Evolutionary conservation across 2,888 invertebrate genomes (phyloP), one percentile per base, ranked within the genome.

Genomic region (Amphipyra tragopoginis): DNA sequence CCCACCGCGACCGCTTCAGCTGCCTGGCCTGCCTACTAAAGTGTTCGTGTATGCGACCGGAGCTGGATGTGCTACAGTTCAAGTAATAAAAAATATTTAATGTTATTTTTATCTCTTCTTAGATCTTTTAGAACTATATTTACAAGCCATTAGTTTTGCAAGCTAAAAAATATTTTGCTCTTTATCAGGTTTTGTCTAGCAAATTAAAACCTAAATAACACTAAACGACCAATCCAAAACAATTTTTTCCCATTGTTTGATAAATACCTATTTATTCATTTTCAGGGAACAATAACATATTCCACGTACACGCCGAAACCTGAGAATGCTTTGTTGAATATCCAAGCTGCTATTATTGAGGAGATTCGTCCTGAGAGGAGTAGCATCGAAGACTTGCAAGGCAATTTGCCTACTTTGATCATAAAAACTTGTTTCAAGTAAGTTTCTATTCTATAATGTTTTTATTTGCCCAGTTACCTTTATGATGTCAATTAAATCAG

Each of bases 11-110:
- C 91, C 93, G 0, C 85, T 96, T 10, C 96, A 96, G 70, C 85
- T 96, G 5, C 96, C 96, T 0, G 96, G 96, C 6, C 85, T 96
- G 34, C 96, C 96, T 0, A 96, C 96, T 0, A 96, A 96, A 86
- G 96, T 96, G n/a, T 96, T 96, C 70, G 96, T 96, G 0, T 96
- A 96, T 64, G 96, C 96, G 2, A 96, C 96, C 0, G 96, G 96
- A 0, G 96, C 96, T 15, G 96, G 96, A 0, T 96, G 96, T 82
- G 96, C 96, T 52, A 96, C 96, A 40, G 96, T 96, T 3, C 96
- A 96, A 94, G 96, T 77, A n/a, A n/a, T n/a, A n/a, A n/a, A n/a
- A n/a, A n/a, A n/a, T n/a, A n/a, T n/a, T n/a, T n/a, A n/a, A n/a
- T n/a, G n/a, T n/a, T n/a, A n/a, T n/a, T n/a, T n/a, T n/a, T n/a